Percentiles rank a stretch among this genome's conserved stretches.
These are phyloP conservation scores for Dynastes tityus DNA, from an alignment of 2,888 invertebrate genomes.

Conservation along the genomic window DNA sequence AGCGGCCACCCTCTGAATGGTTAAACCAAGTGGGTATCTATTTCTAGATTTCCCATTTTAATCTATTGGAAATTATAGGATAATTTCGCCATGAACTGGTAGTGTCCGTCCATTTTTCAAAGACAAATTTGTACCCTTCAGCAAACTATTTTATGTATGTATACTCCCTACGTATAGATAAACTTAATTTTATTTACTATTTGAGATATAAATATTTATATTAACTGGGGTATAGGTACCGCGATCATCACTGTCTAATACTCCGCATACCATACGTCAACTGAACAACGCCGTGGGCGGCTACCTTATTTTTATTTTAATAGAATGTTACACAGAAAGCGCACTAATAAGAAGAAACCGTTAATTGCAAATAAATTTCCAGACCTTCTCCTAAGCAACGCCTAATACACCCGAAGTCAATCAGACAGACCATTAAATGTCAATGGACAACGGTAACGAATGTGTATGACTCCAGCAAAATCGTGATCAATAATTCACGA, in stretches of 20 bases:
- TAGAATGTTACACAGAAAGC: constrained; percentile 33
- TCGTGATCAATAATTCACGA: constrained; percentile 58
- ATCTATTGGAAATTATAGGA: too few species aligned
- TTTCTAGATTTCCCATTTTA: too few species aligned
- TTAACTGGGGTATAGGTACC: background rate
- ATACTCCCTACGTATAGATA: too few species aligned
- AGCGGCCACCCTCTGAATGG: too few species aligned
- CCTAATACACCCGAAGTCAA: constrained; percentile 53
- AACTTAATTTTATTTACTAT: too few species aligned
- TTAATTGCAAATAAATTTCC: constrained; percentile 48
- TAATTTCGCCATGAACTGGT: too few species aligned
- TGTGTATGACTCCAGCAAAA: constrained; percentile 55
- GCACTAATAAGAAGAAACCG: constrained; percentile 35
- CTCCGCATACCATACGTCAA: constrained; percentile 7
- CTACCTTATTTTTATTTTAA: constrained; percentile 24
- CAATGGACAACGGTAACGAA: constrained; percentile 57
- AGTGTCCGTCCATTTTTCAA: too few species aligned
- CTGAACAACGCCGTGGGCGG: constrained; percentile 3
- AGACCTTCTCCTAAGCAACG: constrained; percentile 51
- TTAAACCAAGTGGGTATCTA: too few species aligned
- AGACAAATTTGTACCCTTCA: too few species aligned
- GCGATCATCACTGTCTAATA: background rate
- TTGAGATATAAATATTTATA: too few species aligned
- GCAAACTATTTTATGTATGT: too few species aligned
- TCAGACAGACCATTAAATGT: constrained; percentile 55